Conservation (phyloP, 1,140 invertebrate genomes). For the Colletes latitarsis region DNA sequence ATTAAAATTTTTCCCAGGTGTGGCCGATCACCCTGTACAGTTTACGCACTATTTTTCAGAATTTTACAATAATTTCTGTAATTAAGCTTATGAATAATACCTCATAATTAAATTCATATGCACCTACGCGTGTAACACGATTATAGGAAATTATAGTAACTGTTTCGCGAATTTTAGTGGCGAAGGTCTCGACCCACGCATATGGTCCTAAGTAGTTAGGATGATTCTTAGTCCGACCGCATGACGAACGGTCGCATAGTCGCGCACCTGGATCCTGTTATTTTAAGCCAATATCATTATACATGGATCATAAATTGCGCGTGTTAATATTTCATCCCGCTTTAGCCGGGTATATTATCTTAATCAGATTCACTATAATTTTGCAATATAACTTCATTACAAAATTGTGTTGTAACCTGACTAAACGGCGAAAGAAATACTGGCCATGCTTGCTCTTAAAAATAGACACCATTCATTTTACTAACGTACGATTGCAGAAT, state of each 20-base stretch:
- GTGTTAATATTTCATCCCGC: constrained; percentile 10
- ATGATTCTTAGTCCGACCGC: constrained; percentile 20
- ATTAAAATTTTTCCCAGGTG: too few species aligned
- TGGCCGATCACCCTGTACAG: too few species aligned
- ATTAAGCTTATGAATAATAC: background rate
- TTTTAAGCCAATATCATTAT: constrained; percentile 23
- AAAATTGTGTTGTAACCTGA: background rate
- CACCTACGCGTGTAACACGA: background rate
- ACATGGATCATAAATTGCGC: constrained; percentile 6
- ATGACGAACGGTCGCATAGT: background rate
- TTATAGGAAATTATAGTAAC: constrained; percentile 12
- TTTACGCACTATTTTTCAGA: background rate
- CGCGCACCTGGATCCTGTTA: constrained; percentile 15
- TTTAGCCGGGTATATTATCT: background rate
- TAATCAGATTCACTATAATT: background rate
- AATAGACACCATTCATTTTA: too few species aligned
- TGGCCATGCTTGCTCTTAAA: too few species aligned
- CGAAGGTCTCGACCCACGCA: background rate
- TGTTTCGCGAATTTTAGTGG: background rate
- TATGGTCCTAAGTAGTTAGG: constrained; percentile 18
- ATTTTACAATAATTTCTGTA: background rate
- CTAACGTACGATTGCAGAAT: too few species aligned
- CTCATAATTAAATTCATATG: background rate
- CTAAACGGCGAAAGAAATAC: too few species aligned
- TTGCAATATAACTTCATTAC: background rate